Evolutionary conservation across 2,797 vertebrate species (phyloP), one percentile per base, ranked within the genome.

Genomic region (Limosa lapponica): DNA sequence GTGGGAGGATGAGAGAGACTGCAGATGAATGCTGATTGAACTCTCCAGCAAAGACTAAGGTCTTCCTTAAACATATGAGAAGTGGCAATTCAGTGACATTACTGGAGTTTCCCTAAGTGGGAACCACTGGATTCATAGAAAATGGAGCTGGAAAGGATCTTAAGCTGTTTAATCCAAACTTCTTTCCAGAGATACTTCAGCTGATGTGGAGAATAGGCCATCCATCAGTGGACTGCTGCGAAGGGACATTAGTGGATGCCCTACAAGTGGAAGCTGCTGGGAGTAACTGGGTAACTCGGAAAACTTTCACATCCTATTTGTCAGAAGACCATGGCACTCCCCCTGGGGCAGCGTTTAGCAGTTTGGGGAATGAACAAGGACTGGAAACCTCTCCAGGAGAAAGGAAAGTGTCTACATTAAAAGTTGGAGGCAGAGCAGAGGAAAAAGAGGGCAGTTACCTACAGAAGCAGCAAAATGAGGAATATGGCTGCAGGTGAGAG

Each of bases 231-330:
- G n/a, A 0, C 11, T 62, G 24, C 58, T 46, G 12, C 6, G 3
- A 79, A 75, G 36, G 24, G 39, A 37, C 0, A 0, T 37, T 10
- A 32, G 25, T 16, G 66, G n/a, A 36, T 80, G 36, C 16, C 19
- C 57, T 78, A 89, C 61, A 44, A 0, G 2, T 34, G 70, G 52
- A 69, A 59, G 39, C 19, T 77, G 24, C 43, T 58, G 58, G 48
- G 11, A 83, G 10, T 43, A 66, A 62, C 41, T 32, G 67, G 44
- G 16, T 77, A 28, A 49, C 32, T 41, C 78, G 11, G 48, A 81
- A 91, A 93, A 78, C 49, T 30, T 81, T 25, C 34, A 44, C 52
- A 37, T 54, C 3, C 13, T 13, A 3, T 66, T 55, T 67, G 17
- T 48, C 64, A 37, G 57, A 69, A 57, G n/a, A 66, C 32, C 39